Conservation (phyloP, 2,888 invertebrate species). For the Callosobruchus maculatus region DNA sequence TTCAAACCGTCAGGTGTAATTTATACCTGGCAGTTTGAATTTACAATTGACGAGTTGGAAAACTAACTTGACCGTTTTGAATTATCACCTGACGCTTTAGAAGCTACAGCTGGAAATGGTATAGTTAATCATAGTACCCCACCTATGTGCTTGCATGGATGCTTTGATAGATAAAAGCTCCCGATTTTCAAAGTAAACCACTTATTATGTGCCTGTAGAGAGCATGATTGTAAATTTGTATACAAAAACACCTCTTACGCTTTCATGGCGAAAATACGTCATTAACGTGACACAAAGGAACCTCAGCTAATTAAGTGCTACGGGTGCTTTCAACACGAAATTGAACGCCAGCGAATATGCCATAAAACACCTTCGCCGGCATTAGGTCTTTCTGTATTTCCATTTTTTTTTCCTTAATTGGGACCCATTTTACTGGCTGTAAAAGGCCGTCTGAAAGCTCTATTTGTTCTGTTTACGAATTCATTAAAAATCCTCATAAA, state of each 20-base stretch:
- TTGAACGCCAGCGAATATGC: neutral
- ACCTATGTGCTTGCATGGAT: no score
- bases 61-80: no score
- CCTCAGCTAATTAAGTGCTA: neutral
- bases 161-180: no score
- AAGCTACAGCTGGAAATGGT: no score
- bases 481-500: neutral
- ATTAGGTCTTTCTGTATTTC: neutral
- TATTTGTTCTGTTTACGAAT: neutral
- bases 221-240: neutral
- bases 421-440: neutral
- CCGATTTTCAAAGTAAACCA: neutral
- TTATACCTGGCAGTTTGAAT: no score
- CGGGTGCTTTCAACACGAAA: neutral
- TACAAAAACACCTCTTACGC: neutral
- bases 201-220: neutral
- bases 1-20: no score
- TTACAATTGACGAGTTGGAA: no score
- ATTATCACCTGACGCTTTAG: no score
- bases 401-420: neutral
- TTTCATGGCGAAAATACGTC: neutral
- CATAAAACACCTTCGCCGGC: neutral
- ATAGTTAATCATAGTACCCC: no score
- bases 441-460: neutral
- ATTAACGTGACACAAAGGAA: neutral